A percentile compares a stretch with the other conserved stretches of the same genome.
Evolutionary conservation across 2,113 vertebrate genomes (phyloP).

Genomic region (Mungos mungo): DNA sequence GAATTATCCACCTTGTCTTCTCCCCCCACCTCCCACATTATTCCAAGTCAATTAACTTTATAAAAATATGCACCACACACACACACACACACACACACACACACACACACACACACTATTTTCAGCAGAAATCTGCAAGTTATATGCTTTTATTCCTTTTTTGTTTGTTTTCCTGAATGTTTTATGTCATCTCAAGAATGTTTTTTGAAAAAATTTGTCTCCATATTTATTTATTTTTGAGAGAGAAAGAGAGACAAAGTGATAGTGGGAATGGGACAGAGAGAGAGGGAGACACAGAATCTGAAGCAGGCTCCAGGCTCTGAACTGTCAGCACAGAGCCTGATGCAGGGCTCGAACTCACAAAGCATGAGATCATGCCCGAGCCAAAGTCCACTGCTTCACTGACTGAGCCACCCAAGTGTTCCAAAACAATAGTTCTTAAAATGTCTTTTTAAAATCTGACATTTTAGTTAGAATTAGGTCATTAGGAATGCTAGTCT

Average conservation of each 20-base stretch:
- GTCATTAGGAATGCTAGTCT: too few relatives aligned
- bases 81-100: background rate
- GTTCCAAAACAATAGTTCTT: background rate
- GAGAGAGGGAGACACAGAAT: too few relatives aligned
- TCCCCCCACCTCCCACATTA: background rate
- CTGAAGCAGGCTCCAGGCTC: too few relatives aligned
- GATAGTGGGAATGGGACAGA: too few relatives aligned
- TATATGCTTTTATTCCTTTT: constrained; percentile 1
- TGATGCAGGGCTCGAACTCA: too few relatives aligned
- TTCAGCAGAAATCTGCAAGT: background rate
- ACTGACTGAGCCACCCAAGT: too few relatives aligned
- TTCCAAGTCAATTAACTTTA: background rate
- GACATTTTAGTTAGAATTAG: background rate
- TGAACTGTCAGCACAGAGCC: too few relatives aligned
- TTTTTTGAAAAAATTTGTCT: background rate
- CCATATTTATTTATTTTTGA: too few relatives aligned
- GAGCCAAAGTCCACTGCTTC: too few relatives aligned
- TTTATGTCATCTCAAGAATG: background rate
- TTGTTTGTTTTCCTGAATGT: background rate
- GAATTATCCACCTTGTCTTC: background rate
- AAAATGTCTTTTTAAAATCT: background rate
- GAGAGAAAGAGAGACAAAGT: too few relatives aligned
- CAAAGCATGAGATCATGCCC: too few relatives aligned
- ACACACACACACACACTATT: background rate
- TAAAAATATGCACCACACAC: background rate